Base-by-base conservation (phyloP, 2,888 invertebrate species). In the Hermaeophaga mercurialis region DNA sequence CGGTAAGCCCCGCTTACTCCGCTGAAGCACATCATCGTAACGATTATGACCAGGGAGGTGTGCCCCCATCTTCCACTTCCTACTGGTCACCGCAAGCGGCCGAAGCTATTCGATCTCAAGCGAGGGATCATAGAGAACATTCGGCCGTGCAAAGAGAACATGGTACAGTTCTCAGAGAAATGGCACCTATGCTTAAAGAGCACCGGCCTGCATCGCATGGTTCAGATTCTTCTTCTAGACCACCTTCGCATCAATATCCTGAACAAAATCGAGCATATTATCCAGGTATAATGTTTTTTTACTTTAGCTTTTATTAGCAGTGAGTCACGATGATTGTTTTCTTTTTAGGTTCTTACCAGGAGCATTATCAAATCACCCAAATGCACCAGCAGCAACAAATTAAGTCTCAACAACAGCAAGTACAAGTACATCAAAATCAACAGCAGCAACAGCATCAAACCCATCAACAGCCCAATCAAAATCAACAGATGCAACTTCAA, bases 1-100 rank as follows among this genome's bases (percentile, higher is more conserved):
- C 76, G 63, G 70, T 74, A 43, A 75, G 72, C 64, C 72, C 71
- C 67, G 58, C 65, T 34, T 71, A 69, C 50, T 61, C 64, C 12
- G 59, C 71, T 50, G 66, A 57, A 41, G 17, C 34, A 12, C 64
- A 61, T 12, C 59, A 45, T 26, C 53, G 63, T 41, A 66, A 68
- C 59, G 67, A 66, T 17, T 52, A 54, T 24, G 63, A 60, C 17
- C 61, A 59, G 3, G 57, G 56, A 52, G 66, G 65, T 14, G 56
- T 61, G 48, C 62, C 66, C 17, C 65, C 65, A 9, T 64, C 65
- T 22, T 62, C 64, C 49, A 78, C 77, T 31, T 56, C 64, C 12
- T 66, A 68, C 43, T 69, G 68, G 70, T 59, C 62, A n/a, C 63
- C 61, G 26, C 64, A 66, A 9, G 49, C 62, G 1, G 56, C 56